Conservation (phyloP, 2,888 invertebrate genomes). For the Eristalis arbustorum region DNA sequence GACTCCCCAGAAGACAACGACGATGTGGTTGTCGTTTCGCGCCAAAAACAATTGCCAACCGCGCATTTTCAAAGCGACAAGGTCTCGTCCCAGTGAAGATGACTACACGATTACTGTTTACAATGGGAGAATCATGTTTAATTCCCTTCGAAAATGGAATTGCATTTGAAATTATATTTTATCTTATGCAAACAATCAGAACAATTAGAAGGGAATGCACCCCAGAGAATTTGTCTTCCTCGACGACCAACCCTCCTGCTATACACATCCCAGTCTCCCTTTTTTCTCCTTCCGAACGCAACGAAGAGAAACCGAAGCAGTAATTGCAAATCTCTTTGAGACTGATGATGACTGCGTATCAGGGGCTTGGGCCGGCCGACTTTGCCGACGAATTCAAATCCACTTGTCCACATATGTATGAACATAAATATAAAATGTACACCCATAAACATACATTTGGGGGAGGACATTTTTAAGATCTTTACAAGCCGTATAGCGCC, state of each 20-base stretch:
- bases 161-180: constrained; percentile 33
- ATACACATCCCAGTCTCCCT: background rate
- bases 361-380: background rate
- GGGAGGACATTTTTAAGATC: background rate
- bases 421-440: background rate
- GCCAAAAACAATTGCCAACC: constrained; percentile 15
- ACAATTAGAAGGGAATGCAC: constrained; percentile 31
- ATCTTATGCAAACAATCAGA: constrained; percentile 37
- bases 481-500: background rate
- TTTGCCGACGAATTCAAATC: background rate
- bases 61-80: constrained; percentile 20
- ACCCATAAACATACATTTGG: background rate
- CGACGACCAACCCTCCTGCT: background rate
- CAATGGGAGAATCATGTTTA: constrained; percentile 14
- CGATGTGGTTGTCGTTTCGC: background rate
- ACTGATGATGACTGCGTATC: background rate
- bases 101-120: constrained; percentile 19
- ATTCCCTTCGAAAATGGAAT: constrained; percentile 25
- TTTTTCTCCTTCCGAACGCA: background rate
- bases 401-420: background rate
- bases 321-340: background rate
- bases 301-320: background rate
- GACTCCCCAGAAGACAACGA: background rate
- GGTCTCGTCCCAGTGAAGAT: background rate
- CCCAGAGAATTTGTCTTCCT: constrained; percentile 18